These are phyloP conservation scores for Tribolium madens DNA, from an alignment of 1,140 invertebrate genomes.

Conservation along the genomic window DNA sequence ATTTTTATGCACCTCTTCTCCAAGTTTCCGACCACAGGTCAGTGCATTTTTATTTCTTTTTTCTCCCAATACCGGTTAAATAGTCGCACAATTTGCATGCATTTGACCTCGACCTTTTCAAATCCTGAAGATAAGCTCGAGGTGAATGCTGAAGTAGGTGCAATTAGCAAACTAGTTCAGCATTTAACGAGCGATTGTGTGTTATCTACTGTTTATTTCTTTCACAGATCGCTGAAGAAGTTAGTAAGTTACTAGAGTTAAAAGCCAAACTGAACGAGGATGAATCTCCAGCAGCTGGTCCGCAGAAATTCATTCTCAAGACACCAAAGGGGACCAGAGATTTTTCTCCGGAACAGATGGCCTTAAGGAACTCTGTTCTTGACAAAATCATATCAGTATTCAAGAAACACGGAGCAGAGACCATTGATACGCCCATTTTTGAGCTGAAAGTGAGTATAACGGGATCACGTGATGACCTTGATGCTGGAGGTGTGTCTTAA, in stretches of 20 bases:
- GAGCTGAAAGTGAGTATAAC: slow-evolving; percentile 86
- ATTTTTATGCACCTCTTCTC: slow-evolving; percentile 50
- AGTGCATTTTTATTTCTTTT: slow-evolving; percentile 57
- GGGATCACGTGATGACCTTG: slow-evolving; percentile 6
- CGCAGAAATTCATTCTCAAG: slow-evolving; percentile 88
- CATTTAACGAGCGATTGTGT: not conserved
- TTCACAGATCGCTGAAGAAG: slow-evolving; percentile 82
- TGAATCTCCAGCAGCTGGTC: slow-evolving; percentile 67
- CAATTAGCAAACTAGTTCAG: no score
- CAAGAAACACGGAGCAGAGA: slow-evolving; percentile 97
- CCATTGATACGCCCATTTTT: slow-evolving; percentile 99
- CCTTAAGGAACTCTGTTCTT: slow-evolving; percentile 88
- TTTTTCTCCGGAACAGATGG: slow-evolving; percentile 95
- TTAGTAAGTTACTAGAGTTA: slow-evolving; percentile 82
- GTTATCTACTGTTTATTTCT: not conserved
- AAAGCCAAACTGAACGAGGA: slow-evolving; percentile 78
- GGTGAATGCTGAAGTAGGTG: slow-evolving; percentile 36
- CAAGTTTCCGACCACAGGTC: slow-evolving; percentile 60
- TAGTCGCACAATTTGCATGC: slow-evolving; percentile 33
- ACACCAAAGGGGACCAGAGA: slow-evolving; percentile 97
- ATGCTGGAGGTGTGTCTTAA: slow-evolving; percentile 14
- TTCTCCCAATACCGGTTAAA: not conserved
- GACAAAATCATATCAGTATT: slow-evolving; percentile 92
- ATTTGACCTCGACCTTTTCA: slow-evolving; percentile 37
- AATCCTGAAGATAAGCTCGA: slow-evolving; percentile 4